Conservation (phyloP, 2,113 vertebrate species). For the Maccullochella peelii region DNA sequence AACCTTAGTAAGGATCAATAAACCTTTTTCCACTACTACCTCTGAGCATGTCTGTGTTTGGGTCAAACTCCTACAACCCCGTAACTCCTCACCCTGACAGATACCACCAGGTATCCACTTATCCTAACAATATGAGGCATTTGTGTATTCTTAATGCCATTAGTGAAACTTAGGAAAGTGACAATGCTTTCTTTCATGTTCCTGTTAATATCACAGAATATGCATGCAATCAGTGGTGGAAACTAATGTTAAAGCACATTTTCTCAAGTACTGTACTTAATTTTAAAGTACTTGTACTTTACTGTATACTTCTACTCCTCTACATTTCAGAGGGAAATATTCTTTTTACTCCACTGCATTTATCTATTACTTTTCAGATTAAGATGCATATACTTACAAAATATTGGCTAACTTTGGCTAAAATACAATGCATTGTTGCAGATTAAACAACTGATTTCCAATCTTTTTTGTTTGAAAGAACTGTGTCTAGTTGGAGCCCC, state of each 20-base stretch:
- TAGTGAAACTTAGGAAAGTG: not conserved
- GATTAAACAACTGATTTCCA: not conserved
- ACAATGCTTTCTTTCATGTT: not conserved
- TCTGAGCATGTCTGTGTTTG: too few relatives aligned
- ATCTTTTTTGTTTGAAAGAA: not conserved
- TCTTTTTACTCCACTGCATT: not conserved
- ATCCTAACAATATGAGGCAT: too few relatives aligned
- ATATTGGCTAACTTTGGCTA: not conserved
- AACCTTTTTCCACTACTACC: too few relatives aligned
- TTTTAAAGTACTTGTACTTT: not conserved
- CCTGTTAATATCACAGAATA: not conserved
- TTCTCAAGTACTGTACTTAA: not conserved
- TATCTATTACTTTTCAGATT: not conserved
- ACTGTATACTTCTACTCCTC: not conserved
- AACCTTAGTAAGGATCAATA: too few relatives aligned
- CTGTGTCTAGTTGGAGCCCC: not conserved
- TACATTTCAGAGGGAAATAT: not conserved
- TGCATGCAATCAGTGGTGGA: not conserved
- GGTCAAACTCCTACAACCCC: too few relatives aligned
- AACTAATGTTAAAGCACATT: not conserved
- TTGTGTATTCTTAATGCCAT: not conserved
- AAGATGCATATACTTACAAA: not conserved
- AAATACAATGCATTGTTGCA: not conserved
- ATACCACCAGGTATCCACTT: too few relatives aligned
- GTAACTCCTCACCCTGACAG: too few relatives aligned